These are phyloP conservation scores for Psilopsiagon aymara DNA, from an alignment of 2,113 vertebrate species.

Conservation along the genomic window DNA sequence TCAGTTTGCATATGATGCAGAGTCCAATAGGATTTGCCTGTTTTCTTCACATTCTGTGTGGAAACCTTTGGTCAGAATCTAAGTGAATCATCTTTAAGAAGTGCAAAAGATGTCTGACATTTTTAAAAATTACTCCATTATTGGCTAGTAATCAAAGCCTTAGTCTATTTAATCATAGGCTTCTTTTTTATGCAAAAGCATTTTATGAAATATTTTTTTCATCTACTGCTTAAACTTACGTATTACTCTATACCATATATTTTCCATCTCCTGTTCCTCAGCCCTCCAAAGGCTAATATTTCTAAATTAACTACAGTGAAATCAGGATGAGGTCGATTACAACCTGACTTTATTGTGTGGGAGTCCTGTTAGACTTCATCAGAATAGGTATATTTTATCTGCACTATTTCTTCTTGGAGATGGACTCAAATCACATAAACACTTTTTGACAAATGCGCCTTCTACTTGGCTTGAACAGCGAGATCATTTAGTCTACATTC, in stretches of 20 bases:
- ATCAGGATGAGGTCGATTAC: background rate
- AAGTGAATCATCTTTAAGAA: background rate
- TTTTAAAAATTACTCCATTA: background rate
- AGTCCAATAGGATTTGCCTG: background rate
- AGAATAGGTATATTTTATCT: background rate
- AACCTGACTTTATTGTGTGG: background rate
- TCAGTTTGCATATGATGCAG: background rate
- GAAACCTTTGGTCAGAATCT: conserved; percentile 16
- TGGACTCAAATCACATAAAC: background rate
- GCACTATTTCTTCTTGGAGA: background rate
- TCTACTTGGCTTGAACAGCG: background rate
- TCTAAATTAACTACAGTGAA: background rate
- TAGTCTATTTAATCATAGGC: conserved; percentile 3
- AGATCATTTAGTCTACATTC: background rate
- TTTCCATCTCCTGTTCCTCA: background rate
- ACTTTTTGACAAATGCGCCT: background rate
- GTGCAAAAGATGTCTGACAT: background rate
- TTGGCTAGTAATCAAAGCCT: background rate
- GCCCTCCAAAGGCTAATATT: background rate
- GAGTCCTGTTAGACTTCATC: background rate
- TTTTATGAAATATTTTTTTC: background rate
- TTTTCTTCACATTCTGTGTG: background rate
- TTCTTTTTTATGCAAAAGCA: background rate
- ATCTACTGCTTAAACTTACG: background rate
- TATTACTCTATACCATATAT: background rate